Base-by-base conservation (phyloP, 2,888 invertebrate species). In the Luffia ferchaultella region DNA sequence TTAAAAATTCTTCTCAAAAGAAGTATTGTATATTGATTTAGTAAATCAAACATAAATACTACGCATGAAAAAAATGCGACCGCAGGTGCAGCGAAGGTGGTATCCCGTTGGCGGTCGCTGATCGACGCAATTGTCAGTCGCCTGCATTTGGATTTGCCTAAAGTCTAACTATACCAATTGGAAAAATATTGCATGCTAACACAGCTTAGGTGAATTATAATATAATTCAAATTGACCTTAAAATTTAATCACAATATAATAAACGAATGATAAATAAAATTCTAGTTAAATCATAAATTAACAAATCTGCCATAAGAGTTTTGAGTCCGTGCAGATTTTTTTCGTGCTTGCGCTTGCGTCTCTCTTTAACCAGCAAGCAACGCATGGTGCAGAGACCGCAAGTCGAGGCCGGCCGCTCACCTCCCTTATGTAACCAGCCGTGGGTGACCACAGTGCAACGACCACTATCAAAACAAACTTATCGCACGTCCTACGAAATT, bases 371-470 rank as follows among this genome's bases (percentile, higher is more conserved):
- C n/a, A n/a, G n/a, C n/a, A 66, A 72, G 71, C 70, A 75, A 73
- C 65, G 75, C 67, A 61, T 70, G 67, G 63, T 55, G 58, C 62
- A 64, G 62, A 65, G 62, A 64, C n/a, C n/a, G n/a, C n/a, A 63
- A 59, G 54, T 42, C 77, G 77, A 78, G 82, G 80, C 70, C 79
- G 79, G 78, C 66, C 79, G 73, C 71, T 78, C 74, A 80, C 78
- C 80, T 73, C 61, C 65, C 70, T 78, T 79, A 79, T 76, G 65
- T 68, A 67, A 67, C 60, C 58, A 53, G 56, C 52, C 44, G 20
- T 20, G 46, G 54, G 57, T 59, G 57, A 59, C 63, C 58, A 58
- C 60, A 65, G 63, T 64, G 64, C 65, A 63, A 59, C 61, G 62
- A 60, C 63, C 68, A 70, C 64, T 58, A 60, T 67, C 61, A 62